Base-by-base conservation (phyloP, 92 coral and sea anemone species). In the Epizoanthus fatuus region DNA sequence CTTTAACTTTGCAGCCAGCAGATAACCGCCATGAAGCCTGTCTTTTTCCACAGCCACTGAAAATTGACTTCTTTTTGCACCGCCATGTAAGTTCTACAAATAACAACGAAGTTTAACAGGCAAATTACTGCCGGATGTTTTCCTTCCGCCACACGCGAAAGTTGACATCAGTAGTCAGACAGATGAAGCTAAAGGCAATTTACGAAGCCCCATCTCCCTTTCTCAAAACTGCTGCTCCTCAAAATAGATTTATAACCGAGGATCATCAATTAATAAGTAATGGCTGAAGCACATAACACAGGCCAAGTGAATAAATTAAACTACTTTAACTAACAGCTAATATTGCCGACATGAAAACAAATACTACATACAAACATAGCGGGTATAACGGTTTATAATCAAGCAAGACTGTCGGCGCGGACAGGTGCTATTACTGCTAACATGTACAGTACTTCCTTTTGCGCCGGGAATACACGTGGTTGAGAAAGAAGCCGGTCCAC, bases 291-390 rank as follows among this genome's bases (percentile, higher is more conserved):
- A 13, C 7, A 66, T 29, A 66, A 66, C 72, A 32, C 32, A 7
- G 49, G 44, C 44, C 44, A 66, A 66, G 45, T 32, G 72, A 42
- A 66, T 66, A 66, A 66, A 66, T 66, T 66, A 66, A 39, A 12
- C 38, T 66, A 66, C 9, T 39, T 39, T 66, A 66, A 62, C 35
- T 29, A 62, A 32, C 12, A 62, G 20, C 29, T 3, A 37, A 62
- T 20, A 19, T 59, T 37, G 29, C 67, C 67, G 14, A 19, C 29
- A 15, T 62, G 39, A 62, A 62, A 66, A 66, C 47, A 66, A 66
- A 66, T 37, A 11, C 19, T 39, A 66, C 40, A 12, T 13, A 14
- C 72, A 66, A 66, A 66, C 12, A 66, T 42, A 66, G 40, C 72
- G 22, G 40, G 72, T 49, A 12, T 37, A 13, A 37, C 38, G 72